Evolutionary conservation across 2,113 vertebrate species (phyloP).

Genomic region (Stegostoma tigrinum): DNA sequence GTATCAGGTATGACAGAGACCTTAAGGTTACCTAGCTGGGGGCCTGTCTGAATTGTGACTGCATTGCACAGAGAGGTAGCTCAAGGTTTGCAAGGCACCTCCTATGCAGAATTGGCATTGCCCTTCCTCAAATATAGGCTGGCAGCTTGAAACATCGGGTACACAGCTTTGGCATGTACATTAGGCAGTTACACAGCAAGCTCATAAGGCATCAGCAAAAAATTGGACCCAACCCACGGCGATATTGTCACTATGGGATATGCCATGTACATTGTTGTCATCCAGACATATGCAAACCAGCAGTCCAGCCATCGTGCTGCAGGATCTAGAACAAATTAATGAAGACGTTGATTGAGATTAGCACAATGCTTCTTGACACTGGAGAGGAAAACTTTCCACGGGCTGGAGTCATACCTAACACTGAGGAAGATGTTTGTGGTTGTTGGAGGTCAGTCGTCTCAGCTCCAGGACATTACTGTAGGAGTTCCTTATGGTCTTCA

Average conservation of each 20-base stretch:
- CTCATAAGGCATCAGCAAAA: not conserved
- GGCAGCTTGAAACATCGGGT: not conserved
- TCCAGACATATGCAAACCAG: not conserved
- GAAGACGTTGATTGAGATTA: not conserved
- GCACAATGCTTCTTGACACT: not conserved
- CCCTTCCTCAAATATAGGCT: not conserved
- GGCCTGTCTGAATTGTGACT: not conserved
- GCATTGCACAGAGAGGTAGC: not conserved
- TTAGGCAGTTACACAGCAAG: not conserved
- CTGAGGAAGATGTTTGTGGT: too few relatives aligned
- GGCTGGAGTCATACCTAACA: too few relatives aligned
- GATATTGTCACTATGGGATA: not conserved
- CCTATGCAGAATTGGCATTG: not conserved
- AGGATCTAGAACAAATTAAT: not conserved
- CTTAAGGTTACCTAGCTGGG: not conserved
- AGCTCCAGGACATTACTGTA: too few relatives aligned
- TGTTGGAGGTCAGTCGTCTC: too few relatives aligned
- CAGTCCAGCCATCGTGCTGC: not conserved
- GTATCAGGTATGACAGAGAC: not conserved
- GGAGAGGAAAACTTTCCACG: too few relatives aligned
- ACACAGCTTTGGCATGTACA: not conserved
- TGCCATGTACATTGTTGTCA: not conserved
- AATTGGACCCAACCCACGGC: not conserved
- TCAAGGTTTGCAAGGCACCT: not conserved
- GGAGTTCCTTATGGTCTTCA: too few relatives aligned